A percentile compares a stretch with the other conserved stretches of the same genome.
These are phyloP conservation scores for Corythornis cristatus DNA, from an alignment of 2,113 vertebrate genomes.

Conservation along the genomic window DNA sequence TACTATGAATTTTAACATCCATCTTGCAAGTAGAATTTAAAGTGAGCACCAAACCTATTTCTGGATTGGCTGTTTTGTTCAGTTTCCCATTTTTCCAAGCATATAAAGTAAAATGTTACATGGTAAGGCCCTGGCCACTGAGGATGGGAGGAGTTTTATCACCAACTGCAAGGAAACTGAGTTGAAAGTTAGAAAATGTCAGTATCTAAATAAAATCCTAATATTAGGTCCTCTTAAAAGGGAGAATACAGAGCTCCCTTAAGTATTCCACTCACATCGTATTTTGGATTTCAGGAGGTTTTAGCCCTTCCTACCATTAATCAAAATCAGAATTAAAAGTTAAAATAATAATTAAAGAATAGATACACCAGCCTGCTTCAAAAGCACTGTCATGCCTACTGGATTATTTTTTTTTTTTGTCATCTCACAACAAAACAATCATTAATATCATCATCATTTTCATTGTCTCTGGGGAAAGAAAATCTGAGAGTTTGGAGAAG, in stretches of 20 bases:
- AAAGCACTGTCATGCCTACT: neutral
- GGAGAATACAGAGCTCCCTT: neutral
- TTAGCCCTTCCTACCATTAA: neutral
- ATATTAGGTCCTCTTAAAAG: neutral
- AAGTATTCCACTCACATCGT: neutral
- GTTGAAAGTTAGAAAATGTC: neutral
- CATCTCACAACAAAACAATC: constrained; percentile 18
- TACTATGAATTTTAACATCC: constrained; percentile 26
- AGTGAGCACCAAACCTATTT: neutral
- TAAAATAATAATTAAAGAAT: neutral
- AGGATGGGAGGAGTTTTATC: neutral
- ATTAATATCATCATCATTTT: neutral
- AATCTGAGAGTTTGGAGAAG: constrained; percentile 31
- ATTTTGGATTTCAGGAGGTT: neutral
- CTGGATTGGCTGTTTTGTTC: neutral
- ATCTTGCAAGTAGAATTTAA: neutral
- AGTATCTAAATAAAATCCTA: neutral
- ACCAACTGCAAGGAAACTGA: neutral
- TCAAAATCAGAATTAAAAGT: neutral
- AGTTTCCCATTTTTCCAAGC: neutral
- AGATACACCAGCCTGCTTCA: neutral
- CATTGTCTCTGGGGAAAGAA: constrained; percentile 15
- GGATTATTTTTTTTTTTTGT: constrained; percentile 4
- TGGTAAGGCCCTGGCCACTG: fast-evolving
- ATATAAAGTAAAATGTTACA: neutral